These are phyloP conservation scores for Drosophila bunnanda DNA, from an alignment of 2,888 invertebrate genomes.

Conservation along the genomic window DNA sequence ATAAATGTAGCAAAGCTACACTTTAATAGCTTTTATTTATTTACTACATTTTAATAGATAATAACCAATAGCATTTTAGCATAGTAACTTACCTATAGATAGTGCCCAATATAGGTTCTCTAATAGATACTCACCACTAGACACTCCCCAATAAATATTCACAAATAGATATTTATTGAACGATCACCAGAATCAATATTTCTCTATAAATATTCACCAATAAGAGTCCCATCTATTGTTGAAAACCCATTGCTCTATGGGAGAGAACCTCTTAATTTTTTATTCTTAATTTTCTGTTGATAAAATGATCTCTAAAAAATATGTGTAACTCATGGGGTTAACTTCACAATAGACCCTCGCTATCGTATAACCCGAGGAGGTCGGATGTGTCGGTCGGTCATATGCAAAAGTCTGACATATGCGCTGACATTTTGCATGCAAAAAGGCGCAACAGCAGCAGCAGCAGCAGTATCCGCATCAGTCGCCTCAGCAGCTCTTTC, in stretches of 20 bases:
- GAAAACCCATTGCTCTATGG: background rate
- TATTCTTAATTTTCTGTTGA: background rate
- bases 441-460: conserved; percentile 72
- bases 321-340: background rate
- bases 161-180: background rate
- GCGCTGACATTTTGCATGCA: conserved; percentile 80
- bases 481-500: conserved; percentile 1
- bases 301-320: background rate
- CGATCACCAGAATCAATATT: background rate
- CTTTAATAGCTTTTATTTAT: background rate
- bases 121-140: background rate
- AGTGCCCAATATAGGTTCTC: background rate
- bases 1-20: too few relatives aligned
- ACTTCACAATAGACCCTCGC: conserved; percentile 21
- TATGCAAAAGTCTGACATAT: conserved; percentile 80
- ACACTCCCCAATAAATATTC: background rate
- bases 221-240: background rate
- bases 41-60: background rate
- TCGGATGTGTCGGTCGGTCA: conserved; percentile 21
- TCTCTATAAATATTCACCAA: background rate
- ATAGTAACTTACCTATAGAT: background rate
- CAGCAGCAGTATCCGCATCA: conserved; percentile 8
- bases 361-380: conserved; percentile 35
- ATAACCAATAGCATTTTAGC: background rate
- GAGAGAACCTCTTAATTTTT: background rate